phyloP scores from a whole-genome alignment of 2,888 invertebrate species.

The Invenusta paracnida region DNA sequence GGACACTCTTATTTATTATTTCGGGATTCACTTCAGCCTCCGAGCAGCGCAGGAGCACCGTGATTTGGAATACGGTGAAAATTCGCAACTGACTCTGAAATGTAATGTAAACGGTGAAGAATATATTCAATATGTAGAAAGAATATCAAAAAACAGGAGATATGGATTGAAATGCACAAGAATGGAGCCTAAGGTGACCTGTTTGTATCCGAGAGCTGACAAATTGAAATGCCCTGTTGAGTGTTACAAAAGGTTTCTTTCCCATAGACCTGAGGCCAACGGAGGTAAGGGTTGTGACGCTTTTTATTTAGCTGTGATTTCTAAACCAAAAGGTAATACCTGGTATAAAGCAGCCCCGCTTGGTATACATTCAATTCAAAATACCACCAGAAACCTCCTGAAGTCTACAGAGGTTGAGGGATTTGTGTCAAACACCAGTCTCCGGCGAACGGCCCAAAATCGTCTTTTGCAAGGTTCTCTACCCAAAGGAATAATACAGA shows the following conservation, averaged over 20 bases:
- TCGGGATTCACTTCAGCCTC: background rate
- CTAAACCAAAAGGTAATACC: background rate
- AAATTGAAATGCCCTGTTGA: background rate
- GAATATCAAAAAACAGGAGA: background rate
- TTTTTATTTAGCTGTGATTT: background rate
- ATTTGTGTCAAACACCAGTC: constrained; percentile 20
- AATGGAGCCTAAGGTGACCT: background rate
- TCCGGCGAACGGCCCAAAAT: constrained; percentile 33
- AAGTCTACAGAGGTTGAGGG: background rate
- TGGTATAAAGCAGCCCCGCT: background rate
- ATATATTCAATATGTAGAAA: background rate
- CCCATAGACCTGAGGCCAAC: background rate
- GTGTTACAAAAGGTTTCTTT: background rate
- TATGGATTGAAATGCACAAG: background rate
- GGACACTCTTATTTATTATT: background rate
- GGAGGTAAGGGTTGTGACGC: background rate
- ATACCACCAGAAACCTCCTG: background rate
- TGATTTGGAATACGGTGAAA: background rate
- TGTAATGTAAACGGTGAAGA: background rate
- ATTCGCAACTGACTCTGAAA: background rate
- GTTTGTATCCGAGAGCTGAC: constrained; percentile 6
- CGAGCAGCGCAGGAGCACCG: background rate
- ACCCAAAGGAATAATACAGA: background rate
- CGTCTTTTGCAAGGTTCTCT: background rate
- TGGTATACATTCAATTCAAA: constrained; percentile 18